A percentile compares a stretch with the other conserved stretches of the same genome.
Evolutionary conservation across 1,140 invertebrate genomes (phyloP).

Genomic region (Macrotrachela quadricornifera): DNA sequence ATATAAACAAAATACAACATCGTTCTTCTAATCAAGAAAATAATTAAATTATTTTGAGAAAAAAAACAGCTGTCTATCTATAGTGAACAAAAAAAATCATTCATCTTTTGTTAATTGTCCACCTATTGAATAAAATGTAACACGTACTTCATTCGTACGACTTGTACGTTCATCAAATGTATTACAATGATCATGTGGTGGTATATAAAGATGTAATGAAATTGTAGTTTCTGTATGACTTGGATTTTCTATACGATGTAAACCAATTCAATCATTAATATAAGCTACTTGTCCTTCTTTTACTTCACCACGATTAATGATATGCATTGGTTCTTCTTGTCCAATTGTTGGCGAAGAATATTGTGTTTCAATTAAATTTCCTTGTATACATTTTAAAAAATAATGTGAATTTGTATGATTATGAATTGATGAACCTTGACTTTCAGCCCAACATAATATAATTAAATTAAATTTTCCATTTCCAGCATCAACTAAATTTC

Average conservation of each 20-base stretch:
- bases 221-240: slow-evolving; percentile 65
- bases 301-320: slow-evolving; percentile 26
- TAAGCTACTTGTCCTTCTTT: slow-evolving; percentile 40
- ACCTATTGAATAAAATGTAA: too few relatives aligned
- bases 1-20: too few relatives aligned
- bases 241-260: slow-evolving; percentile 84
- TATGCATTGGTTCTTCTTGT: too few relatives aligned
- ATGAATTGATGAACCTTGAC: slow-evolving; percentile 77
- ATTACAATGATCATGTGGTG: slow-evolving; percentile 65
- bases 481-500: slow-evolving; percentile 73
- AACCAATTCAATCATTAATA: slow-evolving; percentile 51
- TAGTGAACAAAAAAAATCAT: too few relatives aligned
- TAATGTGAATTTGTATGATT: slow-evolving; percentile 88
- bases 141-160: too few relatives aligned
- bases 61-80: too few relatives aligned
- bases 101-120: too few relatives aligned
- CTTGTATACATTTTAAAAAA: slow-evolving; percentile 58
- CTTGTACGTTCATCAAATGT: slow-evolving; percentile 78
- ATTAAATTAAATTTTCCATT: slow-evolving; percentile 96
- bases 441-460: slow-evolving; percentile 85
- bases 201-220: slow-evolving; percentile 82
- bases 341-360: slow-evolving; percentile 46
- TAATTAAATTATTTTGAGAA: too few relatives aligned
- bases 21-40: too few relatives aligned
- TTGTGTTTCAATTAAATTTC: slow-evolving; percentile 39